phyloP scores from a whole-genome alignment of 2,113 vertebrate species.

The Boleophthalmus pectinirostris region DNA sequence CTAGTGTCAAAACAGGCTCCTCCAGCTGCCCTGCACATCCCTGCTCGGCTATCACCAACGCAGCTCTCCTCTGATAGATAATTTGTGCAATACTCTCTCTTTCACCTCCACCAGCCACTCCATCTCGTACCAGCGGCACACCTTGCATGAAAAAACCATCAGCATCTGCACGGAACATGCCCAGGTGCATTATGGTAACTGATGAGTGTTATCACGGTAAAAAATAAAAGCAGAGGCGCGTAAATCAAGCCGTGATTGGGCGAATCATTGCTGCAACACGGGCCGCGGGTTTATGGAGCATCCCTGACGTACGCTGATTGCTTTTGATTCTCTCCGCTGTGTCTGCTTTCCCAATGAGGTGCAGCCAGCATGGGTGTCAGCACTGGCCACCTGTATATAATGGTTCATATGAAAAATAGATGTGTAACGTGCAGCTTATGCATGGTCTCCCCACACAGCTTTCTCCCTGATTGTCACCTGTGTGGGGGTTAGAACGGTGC shows the following conservation, averaged over 20 bases:
- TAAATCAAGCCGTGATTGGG: slow-evolving; percentile 68
- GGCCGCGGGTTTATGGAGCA: slow-evolving; percentile 62
- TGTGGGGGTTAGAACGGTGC: not conserved
- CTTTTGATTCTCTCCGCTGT: slow-evolving; percentile 62
- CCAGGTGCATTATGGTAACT: slow-evolving; percentile 72
- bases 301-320: slow-evolving; percentile 65
- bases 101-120: slow-evolving; percentile 36
- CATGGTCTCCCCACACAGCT: slow-evolving; percentile 38
- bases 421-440: slow-evolving; percentile 23
- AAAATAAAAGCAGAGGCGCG: slow-evolving; percentile 63
- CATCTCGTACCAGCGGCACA: slow-evolving; percentile 33
- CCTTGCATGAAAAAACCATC: slow-evolving; percentile 32
- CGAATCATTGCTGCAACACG: slow-evolving; percentile 56
- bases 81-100: slow-evolving; percentile 50
- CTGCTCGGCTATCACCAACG: slow-evolving; percentile 37
- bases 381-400: slow-evolving; percentile 38
- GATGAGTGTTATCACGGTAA: slow-evolving; percentile 67
- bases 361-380: slow-evolving; percentile 4
- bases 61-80: slow-evolving; percentile 46
- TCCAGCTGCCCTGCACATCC: slow-evolving; percentile 50
- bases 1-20: slow-evolving; percentile 38
- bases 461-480: slow-evolving; percentile 24
- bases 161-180: slow-evolving; percentile 50
- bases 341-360: slow-evolving; percentile 52
- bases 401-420: slow-evolving; percentile 47